phyloP scores from a whole-genome alignment of 2,888 invertebrate species.

The Latrodectus hesperus region DNA sequence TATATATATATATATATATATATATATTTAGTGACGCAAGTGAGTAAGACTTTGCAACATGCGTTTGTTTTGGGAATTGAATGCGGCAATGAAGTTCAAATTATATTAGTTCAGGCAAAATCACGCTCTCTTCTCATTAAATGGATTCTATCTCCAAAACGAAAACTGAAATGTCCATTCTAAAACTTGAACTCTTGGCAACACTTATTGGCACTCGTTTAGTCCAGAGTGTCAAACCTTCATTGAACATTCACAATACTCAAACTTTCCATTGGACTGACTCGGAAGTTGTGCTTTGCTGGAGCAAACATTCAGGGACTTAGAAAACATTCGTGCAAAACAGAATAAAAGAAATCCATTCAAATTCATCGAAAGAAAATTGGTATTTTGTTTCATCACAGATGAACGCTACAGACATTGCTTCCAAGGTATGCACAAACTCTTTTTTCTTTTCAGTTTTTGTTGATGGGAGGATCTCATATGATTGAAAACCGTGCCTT shows the following conservation, averaged over 20 bases:
- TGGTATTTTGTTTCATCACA: too few species aligned
- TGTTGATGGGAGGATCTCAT: too few species aligned
- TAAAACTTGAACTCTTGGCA: neutral
- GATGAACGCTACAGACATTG: too few species aligned
- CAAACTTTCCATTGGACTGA: neutral
- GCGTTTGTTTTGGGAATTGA: neutral
- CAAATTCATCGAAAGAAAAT: too few species aligned
- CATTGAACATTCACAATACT: neutral
- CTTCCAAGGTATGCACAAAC: too few species aligned
- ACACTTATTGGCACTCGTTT: neutral
- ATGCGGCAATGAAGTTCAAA: neutral
- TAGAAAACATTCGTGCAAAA: neutral
- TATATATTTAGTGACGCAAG: neutral
- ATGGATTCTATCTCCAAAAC: neutral
- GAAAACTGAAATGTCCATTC: neutral
- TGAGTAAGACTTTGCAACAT: neutral
- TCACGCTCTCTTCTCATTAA: neutral
- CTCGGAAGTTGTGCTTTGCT: neutral
- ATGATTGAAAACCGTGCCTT: too few species aligned
- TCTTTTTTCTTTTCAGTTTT: too few species aligned
- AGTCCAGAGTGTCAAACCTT: neutral
- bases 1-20: too few species aligned
- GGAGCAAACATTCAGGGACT: neutral
- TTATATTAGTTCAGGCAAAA: neutral
- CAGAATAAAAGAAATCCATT: neutral